Evolutionary conservation across 2,797 vertebrate species (phyloP), one percentile per base, ranked within the genome.

Genomic region (Caiman crocodilus): DNA sequence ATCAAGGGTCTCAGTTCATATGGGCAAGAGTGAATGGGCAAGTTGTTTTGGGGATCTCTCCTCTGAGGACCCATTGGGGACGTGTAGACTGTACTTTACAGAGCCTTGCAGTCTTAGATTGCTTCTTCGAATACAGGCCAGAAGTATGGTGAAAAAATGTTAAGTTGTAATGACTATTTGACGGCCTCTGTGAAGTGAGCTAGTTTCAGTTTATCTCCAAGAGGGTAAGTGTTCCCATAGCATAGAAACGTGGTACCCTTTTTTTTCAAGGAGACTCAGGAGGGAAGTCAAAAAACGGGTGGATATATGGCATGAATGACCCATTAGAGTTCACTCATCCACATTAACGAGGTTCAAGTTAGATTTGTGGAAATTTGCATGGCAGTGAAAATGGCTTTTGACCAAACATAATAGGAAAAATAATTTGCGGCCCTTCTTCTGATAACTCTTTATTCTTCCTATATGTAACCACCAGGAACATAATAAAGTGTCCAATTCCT

Each of bases 401-500:
- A 89, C 79, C 35, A 42, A 71, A 35, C 23, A 42, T 42, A 73
- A 73, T 50, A 42, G 35, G 10, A 25, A 26, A 73, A 10, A 50
- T 15, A 42, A 73, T 50, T 73, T 73, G 23, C 16, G 69, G 73
- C 32, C 26, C 13, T 42, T 58, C 57, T 73, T 60, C 35, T 77
- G 55, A n/a, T 28, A 79, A 87, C 82, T 61, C 75, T 16, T 25
- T 50, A 21, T 1, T 8, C 88, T 89, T 91, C 86, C 73, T 84
- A 15, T 61, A 79, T 10, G 4, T 80, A 58, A 28, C 10, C n/a
- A 69, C 76, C 14, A 30, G 60, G 78, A 89, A 92, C 78, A 55
- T 65, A 74, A 30, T 84, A 25, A 35, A 91, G 28, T 74, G 73
- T n/a, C 69, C 77, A 75, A 75, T 93, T 91, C 93, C 92, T 90